Percentiles rank a stretch among this genome's conserved stretches.
These are phyloP conservation scores for Aleiodes alternator DNA, from an alignment of 2,888 invertebrate species.

Conservation along the genomic window DNA sequence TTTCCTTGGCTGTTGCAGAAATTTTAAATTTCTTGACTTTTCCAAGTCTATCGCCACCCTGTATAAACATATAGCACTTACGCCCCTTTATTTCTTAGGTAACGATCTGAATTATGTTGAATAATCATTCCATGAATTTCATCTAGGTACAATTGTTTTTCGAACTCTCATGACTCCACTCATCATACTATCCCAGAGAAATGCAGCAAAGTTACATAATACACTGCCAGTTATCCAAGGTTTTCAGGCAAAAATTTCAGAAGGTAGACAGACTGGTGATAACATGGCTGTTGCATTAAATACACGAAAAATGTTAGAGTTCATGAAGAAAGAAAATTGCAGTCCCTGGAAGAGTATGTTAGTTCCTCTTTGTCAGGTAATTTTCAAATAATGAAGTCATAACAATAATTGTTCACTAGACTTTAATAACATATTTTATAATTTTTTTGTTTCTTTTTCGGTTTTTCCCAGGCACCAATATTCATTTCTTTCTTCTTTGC, in stretches of 20 bases:
- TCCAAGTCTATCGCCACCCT: too few species aligned
- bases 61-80: too few species aligned
- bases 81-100: too few species aligned
- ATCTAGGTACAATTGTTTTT: conserved; percentile 68
- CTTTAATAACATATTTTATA: neutral
- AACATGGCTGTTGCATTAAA: conserved; percentile 86
- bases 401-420: neutral
- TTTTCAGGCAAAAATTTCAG: conserved; percentile 89
- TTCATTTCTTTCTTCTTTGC: conserved; percentile 96
- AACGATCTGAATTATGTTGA: neutral
- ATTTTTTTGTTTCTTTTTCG: conserved; percentile 46
- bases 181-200: conserved; percentile 88
- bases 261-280: conserved; percentile 91
- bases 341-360: conserved; percentile 88
- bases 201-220: conserved; percentile 88
- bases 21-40: too few species aligned
- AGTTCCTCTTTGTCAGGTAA: conserved; percentile 86
- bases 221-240: conserved; percentile 90
- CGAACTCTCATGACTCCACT: conserved; percentile 89
- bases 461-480: conserved; percentile 81
- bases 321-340: conserved; percentile 88
- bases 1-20: too few species aligned
- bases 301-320: conserved; percentile 86
- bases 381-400: conserved; percentile 25
- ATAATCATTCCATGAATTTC: neutral